phyloP scores from a whole-genome alignment of 2,113 vertebrate genomes.

The Lethenteron camtschaticum region DNA sequence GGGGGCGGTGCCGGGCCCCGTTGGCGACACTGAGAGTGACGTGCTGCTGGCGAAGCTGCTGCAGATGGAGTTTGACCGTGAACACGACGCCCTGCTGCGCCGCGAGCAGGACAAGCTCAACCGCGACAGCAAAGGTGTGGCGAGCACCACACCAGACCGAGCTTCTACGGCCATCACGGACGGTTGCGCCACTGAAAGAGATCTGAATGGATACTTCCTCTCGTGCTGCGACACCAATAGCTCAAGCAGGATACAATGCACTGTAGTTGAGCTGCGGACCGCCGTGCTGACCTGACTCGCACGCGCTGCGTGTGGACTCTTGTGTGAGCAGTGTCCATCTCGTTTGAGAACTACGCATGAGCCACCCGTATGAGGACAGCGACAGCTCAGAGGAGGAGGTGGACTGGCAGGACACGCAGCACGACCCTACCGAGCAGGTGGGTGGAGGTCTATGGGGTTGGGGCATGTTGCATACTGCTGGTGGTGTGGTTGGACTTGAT shows the following conservation, averaged over 20 bases:
- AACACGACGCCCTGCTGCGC: constrained; percentile 69
- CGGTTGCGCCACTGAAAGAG: background rate
- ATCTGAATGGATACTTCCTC: background rate
- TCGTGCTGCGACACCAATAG: background rate
- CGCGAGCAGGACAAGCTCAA: constrained; percentile 87
- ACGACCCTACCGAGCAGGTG: constrained; percentile 71
- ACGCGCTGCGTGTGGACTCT: background rate
- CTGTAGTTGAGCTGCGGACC: background rate
- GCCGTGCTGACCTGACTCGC: background rate
- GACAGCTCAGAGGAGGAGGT: constrained; percentile 90
- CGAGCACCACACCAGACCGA: background rate
- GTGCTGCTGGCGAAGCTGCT: constrained; percentile 87
- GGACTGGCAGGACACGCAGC: constrained; percentile 83
- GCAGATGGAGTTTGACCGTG: constrained; percentile 89
- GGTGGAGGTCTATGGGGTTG: background rate
- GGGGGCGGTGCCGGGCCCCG: background rate
- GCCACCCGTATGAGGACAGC: constrained; percentile 72
- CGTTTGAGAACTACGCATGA: constrained; percentile 93
- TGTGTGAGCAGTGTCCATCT: constrained; percentile 65
- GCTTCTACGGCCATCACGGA: too few relatives aligned
- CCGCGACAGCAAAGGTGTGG: constrained; percentile 79
- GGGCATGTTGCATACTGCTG: background rate
- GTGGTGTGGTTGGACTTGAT: background rate
- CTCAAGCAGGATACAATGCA: background rate
- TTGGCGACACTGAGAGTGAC: constrained; percentile 53